phyloP scores from a whole-genome alignment of 1,140 invertebrate genomes.

The Stegodyphus dumicola region DNA sequence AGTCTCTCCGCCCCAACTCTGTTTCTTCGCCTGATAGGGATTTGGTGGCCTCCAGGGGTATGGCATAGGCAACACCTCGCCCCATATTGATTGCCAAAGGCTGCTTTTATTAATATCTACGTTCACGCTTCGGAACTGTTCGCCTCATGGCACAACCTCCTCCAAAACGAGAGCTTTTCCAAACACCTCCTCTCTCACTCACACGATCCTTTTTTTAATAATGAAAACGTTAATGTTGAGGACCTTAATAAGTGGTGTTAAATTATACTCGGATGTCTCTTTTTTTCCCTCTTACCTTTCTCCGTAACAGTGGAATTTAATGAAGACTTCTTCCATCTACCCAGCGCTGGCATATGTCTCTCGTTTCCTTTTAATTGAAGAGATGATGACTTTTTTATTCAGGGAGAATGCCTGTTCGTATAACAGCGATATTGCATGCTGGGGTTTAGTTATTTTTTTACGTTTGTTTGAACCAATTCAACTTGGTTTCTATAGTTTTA shows the following conservation, averaged over 20 bases:
- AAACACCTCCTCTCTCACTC: slow-evolving; percentile 15
- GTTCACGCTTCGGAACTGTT: slow-evolving; percentile 32
- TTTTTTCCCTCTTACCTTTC: slow-evolving; percentile 7
- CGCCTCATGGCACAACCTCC: neutral
- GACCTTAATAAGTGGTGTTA: slow-evolving; percentile 59
- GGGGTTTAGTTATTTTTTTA: too few species aligned
- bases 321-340: slow-evolving; percentile 31
- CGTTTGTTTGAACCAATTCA: too few species aligned
- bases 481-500: too few species aligned
- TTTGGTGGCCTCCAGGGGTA: slow-evolving; percentile 38
- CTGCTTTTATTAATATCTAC: slow-evolving; percentile 57
- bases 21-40: slow-evolving; percentile 45
- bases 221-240: slow-evolving; percentile 45
- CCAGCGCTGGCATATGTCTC: neutral
- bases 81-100: slow-evolving; percentile 45
- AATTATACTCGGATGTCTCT: slow-evolving; percentile 34
- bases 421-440: too few species aligned
- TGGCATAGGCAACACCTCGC: neutral
- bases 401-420: too few species aligned
- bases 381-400: neutral
- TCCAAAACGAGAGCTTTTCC: neutral
- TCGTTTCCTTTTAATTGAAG: slow-evolving; percentile 24
- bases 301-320: slow-evolving; percentile 41
- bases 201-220: slow-evolving; percentile 25
- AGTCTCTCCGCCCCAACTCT: slow-evolving; percentile 8